These are phyloP conservation scores for Pristionchus japonicus DNA, from an alignment of 2,888 invertebrate genomes.

Conservation along the genomic window DNA sequence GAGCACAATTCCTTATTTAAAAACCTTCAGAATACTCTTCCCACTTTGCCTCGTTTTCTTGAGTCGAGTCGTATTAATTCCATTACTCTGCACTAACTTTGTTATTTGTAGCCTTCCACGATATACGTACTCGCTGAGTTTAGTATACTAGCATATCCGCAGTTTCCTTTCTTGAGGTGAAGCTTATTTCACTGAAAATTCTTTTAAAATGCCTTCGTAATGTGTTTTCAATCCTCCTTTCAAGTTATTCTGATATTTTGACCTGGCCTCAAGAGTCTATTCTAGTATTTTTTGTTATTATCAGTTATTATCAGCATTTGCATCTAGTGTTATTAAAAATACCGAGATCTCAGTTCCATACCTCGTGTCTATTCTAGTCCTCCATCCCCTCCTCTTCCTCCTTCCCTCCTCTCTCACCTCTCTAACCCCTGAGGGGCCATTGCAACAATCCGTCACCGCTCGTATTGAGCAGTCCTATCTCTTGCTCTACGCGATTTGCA, in stretches of 20 bases:
- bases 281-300: too few relatives aligned
- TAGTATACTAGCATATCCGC: neutral
- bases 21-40: neutral
- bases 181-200: too few relatives aligned
- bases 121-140: neutral
- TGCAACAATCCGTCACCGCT: conserved; percentile 31
- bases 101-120: neutral
- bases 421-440: neutral
- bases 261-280: too few relatives aligned
- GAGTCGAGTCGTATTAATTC: neutral
- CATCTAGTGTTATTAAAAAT: too few relatives aligned
- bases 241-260: too few relatives aligned
- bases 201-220: too few relatives aligned
- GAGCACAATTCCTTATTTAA: neutral
- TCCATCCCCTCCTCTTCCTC: neutral
- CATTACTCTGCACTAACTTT: neutral
- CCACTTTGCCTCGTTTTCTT: neutral
- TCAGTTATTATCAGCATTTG: too few relatives aligned
- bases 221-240: too few relatives aligned
- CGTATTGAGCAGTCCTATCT: neutral
- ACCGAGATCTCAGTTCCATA: too few relatives aligned
- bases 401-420: conserved; percentile 9
- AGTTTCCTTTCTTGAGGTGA: too few relatives aligned
- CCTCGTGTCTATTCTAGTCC: neutral
- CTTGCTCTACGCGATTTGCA: neutral